phyloP scores from a whole-genome alignment of 2,113 vertebrate species.

The Engystomops pustulosus region DNA sequence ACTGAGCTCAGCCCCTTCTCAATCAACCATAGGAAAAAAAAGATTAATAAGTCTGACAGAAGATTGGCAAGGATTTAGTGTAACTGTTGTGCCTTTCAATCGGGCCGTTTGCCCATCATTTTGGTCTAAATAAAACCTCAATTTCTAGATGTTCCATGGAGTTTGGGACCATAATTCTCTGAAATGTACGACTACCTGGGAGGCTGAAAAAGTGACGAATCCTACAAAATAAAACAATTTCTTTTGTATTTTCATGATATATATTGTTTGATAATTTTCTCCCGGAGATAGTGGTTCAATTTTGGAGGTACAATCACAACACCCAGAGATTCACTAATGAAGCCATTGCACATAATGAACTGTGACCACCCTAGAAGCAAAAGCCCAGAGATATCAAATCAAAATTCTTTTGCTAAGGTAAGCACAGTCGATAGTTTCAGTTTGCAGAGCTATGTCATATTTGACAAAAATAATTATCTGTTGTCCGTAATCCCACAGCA shows the following conservation, averaged over 20 bases:
- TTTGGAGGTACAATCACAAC: background rate
- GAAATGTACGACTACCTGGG: conserved; percentile 13
- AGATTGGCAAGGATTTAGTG: conserved; percentile 56
- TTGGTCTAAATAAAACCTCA: conserved; percentile 25
- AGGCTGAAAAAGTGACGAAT: conserved; percentile 11
- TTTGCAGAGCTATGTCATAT: background rate
- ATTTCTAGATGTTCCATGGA: conserved; percentile 36
- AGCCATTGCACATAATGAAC: conserved; percentile 21
- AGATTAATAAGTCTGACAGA: conserved; percentile 54
- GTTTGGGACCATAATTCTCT: conserved; percentile 24
- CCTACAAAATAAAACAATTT: conserved; percentile 11
- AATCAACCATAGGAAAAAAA: conserved; percentile 53
- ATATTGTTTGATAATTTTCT: conserved; percentile 13
- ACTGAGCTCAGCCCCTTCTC: conserved; percentile 55
- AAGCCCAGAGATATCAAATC: conserved; percentile 5
- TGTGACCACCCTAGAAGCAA: background rate
- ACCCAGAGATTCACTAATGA: conserved; percentile 22
- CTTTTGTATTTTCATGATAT: conserved; percentile 19
- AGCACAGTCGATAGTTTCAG: background rate
- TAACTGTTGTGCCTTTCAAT: conserved; percentile 50
- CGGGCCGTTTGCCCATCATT: conserved; percentile 40
- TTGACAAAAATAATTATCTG: background rate
- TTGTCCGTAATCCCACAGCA: conserved; percentile 1
- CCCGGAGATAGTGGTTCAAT: background rate
- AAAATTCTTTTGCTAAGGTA: conserved; percentile 17